Percentiles rank a stretch among this genome's conserved stretches.
phyloP scores from a whole-genome alignment of 2,797 vertebrate species.

The Sebastes diploproa region DNA sequence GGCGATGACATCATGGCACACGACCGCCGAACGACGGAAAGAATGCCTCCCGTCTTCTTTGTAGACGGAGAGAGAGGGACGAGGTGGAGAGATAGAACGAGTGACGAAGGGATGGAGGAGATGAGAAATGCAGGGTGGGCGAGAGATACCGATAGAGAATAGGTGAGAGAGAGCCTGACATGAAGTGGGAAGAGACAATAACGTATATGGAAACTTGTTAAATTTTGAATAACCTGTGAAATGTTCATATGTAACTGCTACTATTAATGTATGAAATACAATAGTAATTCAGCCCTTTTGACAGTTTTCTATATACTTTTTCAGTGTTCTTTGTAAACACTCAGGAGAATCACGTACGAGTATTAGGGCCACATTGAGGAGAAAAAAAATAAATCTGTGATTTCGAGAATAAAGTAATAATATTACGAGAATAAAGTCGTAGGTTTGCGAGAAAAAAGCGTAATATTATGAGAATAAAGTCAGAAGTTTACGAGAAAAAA shows the following conservation, averaged over 20 bases:
- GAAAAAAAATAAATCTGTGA: fast-evolving
- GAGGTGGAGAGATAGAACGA: conserved; percentile 37
- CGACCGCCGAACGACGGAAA: conserved; percentile 66
- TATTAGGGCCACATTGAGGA: no score
- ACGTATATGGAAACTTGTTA: conserved; percentile 24
- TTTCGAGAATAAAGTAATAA: no score
- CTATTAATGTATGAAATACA: conserved; percentile 1
- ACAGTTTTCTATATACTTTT: background rate
- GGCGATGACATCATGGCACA: conserved; percentile 79
- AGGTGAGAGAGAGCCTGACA: conserved; percentile 12
- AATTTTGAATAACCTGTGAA: conserved; percentile 26
- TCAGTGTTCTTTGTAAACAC: background rate
- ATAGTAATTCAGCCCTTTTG: background rate
- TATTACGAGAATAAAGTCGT: no score
- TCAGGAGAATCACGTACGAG: background rate
- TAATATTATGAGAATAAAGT: no score
- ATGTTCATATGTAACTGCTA: background rate
- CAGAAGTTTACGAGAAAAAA: no score
- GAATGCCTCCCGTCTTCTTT: conserved; percentile 65
- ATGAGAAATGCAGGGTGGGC: background rate
- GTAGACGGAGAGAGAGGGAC: conserved; percentile 36
- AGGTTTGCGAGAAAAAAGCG: no score
- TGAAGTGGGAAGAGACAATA: background rate
- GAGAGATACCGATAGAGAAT: background rate
- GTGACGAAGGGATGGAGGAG: background rate